Conservation (phyloP, 2,888 invertebrate species). For the Spicauda simplicius region DNA sequence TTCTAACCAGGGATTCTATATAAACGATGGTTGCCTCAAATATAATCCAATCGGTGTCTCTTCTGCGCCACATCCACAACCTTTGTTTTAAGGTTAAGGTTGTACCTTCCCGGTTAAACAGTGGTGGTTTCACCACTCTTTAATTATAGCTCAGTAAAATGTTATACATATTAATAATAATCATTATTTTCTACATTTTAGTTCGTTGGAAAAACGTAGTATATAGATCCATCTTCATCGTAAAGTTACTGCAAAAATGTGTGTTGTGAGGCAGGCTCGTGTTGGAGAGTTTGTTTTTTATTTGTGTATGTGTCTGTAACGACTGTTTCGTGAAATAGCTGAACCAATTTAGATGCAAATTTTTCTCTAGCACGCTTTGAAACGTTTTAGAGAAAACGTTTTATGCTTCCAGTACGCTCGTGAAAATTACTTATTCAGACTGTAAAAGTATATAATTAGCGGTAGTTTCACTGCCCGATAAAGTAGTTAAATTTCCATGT, state of each 20-base stretch:
- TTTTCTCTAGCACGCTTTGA: conserved; percentile 31
- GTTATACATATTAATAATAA: too few relatives aligned
- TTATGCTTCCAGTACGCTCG: conserved; percentile 16
- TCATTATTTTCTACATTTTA: too few relatives aligned
- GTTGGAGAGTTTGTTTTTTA: conserved; percentile 27
- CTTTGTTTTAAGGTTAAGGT: too few relatives aligned
- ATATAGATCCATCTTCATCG: not conserved
- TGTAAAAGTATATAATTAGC: conserved; percentile 23
- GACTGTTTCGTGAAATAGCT: conserved; percentile 28
- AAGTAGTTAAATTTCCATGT: not conserved
- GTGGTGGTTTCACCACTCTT: too few relatives aligned
- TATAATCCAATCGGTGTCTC: too few relatives aligned
- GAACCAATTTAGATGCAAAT: conserved; percentile 36
- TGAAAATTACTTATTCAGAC: conserved; percentile 19
- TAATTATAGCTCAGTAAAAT: too few relatives aligned
- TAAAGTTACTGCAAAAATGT: not conserved
- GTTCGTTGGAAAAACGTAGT: too few relatives aligned
- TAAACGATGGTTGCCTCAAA: too few relatives aligned
- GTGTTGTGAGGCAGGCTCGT: not conserved
- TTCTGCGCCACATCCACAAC: too few relatives aligned
- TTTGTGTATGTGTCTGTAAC: conserved; percentile 28
- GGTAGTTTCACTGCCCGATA: conserved; percentile 19
- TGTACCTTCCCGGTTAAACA: too few relatives aligned
- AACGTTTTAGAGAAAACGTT: conserved; percentile 25
- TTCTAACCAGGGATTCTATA: too few relatives aligned